Base-by-base conservation (phyloP, 2,113 vertebrate species). In the Porphyrio hochstetteri region DNA sequence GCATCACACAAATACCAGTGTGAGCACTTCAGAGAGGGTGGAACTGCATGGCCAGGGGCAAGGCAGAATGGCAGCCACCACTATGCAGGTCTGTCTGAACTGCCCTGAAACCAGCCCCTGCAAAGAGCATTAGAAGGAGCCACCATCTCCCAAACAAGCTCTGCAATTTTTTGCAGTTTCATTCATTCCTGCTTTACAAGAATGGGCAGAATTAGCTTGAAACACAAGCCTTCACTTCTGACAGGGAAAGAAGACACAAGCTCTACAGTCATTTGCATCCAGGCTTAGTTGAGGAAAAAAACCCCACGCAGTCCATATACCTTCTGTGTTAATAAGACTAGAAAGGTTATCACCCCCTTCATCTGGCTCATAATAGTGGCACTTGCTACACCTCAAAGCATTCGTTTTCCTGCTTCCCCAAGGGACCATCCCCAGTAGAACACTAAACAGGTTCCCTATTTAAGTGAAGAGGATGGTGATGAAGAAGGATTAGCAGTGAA, bases 151-250 rank as follows among this genome's bases (percentile, higher is more conserved):
- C n/a, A 74, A 28, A 42, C 9, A 16, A 80, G 53, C 38, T 83
- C 76, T 15, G 52, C 48, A 33, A 48, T 29, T 91, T 86, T 74
- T 82, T 81, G 40, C 52, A 79, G 33, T 56, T 93, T 84, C 48
- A 48, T 64, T 77, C 80, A 86, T 44, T 91, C 21, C 81, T 60
- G 52, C 83, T 78, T 78, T 84, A 53, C 33, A 75, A 48, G 80
- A 78, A 84, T 9, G 5, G 63, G n/a, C 48, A 64, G 57, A 89
- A 84, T 67, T 71, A 70, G 31, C 77, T 72, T 61, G 52, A 82
- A 90, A 70, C 33, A 56, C 13, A 75, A 46, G 55, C 44, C 50
- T 64, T 48, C 36, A 70, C 25, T 63, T 79, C 35, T 48, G 42
- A 17, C 59, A 76, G 61, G 33, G 67, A 70, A 55, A 79, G 59